Evolutionary conservation across 92 coral and sea anemone species (phyloP).

Genomic region (Palythoa grandis): DNA sequence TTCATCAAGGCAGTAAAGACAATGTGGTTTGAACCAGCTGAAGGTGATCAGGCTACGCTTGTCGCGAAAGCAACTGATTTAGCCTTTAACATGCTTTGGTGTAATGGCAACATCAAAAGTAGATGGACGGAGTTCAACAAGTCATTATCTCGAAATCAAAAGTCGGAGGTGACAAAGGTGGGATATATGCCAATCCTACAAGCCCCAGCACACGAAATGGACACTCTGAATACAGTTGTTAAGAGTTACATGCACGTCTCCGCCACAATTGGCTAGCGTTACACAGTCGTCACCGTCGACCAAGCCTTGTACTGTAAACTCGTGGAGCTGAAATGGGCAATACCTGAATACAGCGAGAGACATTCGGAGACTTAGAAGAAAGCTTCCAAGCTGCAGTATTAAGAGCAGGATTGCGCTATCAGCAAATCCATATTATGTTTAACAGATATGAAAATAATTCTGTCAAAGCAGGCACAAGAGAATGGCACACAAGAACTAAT

Average conservation of each 20-base stretch:
- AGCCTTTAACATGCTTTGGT: constrained; percentile 60
- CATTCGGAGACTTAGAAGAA: constrained; percentile 45
- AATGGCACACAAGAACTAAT: constrained; percentile 43
- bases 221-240: constrained; percentile 69
- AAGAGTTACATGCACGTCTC: constrained; percentile 65
- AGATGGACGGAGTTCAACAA: constrained; percentile 68
- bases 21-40: constrained; percentile 50
- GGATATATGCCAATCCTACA: constrained; percentile 64
- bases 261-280: constrained; percentile 51
- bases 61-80: constrained; percentile 61
- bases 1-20: constrained; percentile 49
- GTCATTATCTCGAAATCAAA: constrained; percentile 38
- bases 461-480: constrained; percentile 68
- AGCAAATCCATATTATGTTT: constrained; percentile 64
- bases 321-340: constrained; percentile 63
- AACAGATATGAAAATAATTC: constrained; percentile 55
- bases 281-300: constrained; percentile 61
- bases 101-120: constrained; percentile 30
- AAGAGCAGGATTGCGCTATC: constrained; percentile 58
- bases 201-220: constrained; percentile 52
- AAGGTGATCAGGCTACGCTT: constrained; percentile 37
- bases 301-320: constrained; percentile 66
- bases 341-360: constrained; percentile 44
- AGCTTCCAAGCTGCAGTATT: neutral
- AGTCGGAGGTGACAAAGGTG: constrained; percentile 47